Evolutionary conservation across 2,888 invertebrate genomes (phyloP).

Genomic region (Cheilosia soror): DNA sequence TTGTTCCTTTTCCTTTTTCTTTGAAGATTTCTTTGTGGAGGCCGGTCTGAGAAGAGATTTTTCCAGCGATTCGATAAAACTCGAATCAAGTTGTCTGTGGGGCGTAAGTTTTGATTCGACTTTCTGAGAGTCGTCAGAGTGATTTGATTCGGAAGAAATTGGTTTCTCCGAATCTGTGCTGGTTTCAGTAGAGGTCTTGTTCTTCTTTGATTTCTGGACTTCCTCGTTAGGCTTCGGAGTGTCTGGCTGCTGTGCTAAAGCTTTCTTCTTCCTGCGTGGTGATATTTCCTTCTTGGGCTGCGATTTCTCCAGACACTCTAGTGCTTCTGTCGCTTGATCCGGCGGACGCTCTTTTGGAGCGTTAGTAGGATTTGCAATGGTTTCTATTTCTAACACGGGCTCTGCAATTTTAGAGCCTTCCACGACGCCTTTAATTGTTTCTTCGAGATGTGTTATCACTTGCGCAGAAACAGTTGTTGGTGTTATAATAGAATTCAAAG

Average conservation of each 20-base stretch:
- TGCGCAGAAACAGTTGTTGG: background rate
- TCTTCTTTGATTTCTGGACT: background rate
- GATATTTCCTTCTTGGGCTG: conserved; percentile 26
- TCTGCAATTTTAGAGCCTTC: background rate
- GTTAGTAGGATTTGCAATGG: background rate
- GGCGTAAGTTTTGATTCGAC: conserved; percentile 24
- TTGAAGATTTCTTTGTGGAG: conserved; percentile 27
- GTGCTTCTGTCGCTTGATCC: background rate
- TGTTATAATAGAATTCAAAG: background rate
- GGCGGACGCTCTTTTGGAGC: background rate
- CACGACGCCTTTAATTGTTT: background rate
- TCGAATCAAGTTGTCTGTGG: conserved; percentile 54
- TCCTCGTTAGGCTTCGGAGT: background rate
- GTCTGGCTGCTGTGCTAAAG: background rate
- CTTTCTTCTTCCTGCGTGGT: conserved; percentile 47
- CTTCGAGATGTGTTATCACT: background rate
- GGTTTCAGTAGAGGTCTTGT: background rate
- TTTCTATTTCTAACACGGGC: background rate
- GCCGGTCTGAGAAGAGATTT: conserved; percentile 45
- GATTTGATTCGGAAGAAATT: conserved; percentile 34
- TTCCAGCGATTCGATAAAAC: conserved; percentile 58
- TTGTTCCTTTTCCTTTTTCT: conserved; percentile 58
- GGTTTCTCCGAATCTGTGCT: conserved; percentile 20
- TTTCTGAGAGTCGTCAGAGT: conserved; percentile 47
- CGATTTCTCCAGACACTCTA: background rate